A percentile compares a stretch with the other conserved stretches of the same genome.
phyloP scores from a whole-genome alignment of 2,797 vertebrate species.

The Hoplostethus atlanticus region DNA sequence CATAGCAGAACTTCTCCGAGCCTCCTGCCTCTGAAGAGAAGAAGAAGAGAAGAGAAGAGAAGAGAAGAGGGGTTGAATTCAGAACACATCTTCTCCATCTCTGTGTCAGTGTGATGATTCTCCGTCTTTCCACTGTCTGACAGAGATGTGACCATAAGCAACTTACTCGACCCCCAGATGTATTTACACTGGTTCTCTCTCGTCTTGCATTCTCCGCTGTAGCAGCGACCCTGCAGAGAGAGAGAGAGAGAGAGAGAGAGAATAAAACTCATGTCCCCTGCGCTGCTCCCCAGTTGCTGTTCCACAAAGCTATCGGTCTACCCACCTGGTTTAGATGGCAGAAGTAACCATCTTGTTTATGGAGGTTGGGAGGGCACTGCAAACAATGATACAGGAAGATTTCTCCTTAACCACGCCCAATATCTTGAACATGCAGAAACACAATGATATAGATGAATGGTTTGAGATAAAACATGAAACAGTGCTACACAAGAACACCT shows the following conservation, averaged over 20 bases:
- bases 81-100: neutral
- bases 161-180: slow-evolving; percentile 98
- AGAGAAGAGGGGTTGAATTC: slow-evolving; percentile 25
- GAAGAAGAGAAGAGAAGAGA: slow-evolving; percentile 8
- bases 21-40: slow-evolving; percentile 88
- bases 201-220: slow-evolving; percentile 96
- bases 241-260: slow-evolving; percentile 6
- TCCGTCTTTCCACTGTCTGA: neutral
- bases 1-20: slow-evolving; percentile 98
- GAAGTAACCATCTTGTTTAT: slow-evolving; percentile 96
- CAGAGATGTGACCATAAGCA: neutral
- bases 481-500: slow-evolving; percentile 83
- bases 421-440: neutral
- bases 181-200: slow-evolving; percentile 98
- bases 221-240: slow-evolving; percentile 93
- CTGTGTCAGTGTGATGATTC: neutral
- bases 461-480: slow-evolving; percentile 1
- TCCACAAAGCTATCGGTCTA: neutral
- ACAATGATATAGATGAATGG: neutral
- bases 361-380: slow-evolving; percentile 97
- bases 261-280: neutral
- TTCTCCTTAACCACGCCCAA: slow-evolving; percentile 25
- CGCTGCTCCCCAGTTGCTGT: slow-evolving; percentile 1
- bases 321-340: slow-evolving; percentile 95
- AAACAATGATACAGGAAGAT: slow-evolving; percentile 62